phyloP scores from a whole-genome alignment of 2,888 invertebrate genomes.

The Pandemis corylana region DNA sequence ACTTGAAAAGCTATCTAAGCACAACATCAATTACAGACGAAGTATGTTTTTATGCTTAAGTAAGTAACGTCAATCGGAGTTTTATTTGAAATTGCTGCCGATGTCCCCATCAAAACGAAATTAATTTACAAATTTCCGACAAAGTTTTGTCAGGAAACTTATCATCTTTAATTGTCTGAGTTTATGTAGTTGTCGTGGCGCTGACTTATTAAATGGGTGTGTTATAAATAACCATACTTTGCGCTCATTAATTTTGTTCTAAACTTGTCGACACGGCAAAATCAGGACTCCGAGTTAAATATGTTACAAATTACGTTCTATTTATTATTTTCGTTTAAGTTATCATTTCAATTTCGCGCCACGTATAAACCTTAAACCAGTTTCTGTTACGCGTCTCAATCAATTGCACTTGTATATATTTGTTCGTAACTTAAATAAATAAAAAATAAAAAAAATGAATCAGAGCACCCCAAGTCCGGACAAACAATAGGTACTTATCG shows the following conservation, averaged over 20 bases:
- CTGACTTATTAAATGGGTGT: slow-evolving; percentile 11
- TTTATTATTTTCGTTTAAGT: not conserved
- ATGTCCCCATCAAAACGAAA: slow-evolving; percentile 4
- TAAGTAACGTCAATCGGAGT: not conserved
- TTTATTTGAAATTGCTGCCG: not conserved
- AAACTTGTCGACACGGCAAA: not conserved
- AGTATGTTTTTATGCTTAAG: not conserved
- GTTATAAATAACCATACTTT: slow-evolving; percentile 7
- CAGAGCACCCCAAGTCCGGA: too few species aligned
- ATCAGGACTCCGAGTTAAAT: not conserved
- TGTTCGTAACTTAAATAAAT: too few species aligned
- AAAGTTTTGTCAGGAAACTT: slow-evolving; percentile 14
- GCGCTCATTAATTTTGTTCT: slow-evolving; percentile 19
- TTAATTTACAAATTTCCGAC: slow-evolving; percentile 15
- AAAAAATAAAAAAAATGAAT: too few species aligned
- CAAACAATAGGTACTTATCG: not conserved
- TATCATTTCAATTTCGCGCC: not conserved
- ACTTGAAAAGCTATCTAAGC: not conserved
- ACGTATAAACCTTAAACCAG: too few species aligned
- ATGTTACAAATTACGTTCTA: not conserved
- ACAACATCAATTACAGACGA: not conserved
- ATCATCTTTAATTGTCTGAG: slow-evolving; percentile 17
- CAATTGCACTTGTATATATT: too few species aligned
- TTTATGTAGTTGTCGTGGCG: slow-evolving; percentile 10
- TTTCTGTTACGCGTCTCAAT: too few species aligned